Base-by-base conservation (phyloP, 1,140 invertebrate genomes). In the Caenorhabditis briggsae region DNA sequence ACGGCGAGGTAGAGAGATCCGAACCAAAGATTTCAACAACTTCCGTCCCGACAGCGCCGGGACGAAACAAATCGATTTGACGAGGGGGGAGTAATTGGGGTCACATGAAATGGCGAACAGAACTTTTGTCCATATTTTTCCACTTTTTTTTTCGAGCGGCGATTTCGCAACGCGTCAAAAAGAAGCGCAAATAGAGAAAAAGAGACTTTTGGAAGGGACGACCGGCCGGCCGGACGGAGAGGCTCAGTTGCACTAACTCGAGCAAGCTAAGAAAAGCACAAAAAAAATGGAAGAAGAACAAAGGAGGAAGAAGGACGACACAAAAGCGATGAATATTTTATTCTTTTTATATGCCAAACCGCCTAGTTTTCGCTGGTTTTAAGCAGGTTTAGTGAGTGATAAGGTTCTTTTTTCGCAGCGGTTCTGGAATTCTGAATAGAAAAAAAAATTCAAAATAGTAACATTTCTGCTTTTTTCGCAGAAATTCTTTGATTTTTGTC, bases 91-190 rank as follows among this genome's bases (percentile, higher is more conserved):
- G 64, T 70, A 70, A 70, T 70, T 70, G 33, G 64, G 64, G 64
- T 70, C 64, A 70, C 20, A 18, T 23, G 64, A 33, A 25, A 25
- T 5, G 50, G 50, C 9, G 16, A 53, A 53, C 50, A 16, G 50
- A 20, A 58, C 50, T 53, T 53, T 53, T 53, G 50, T 53, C 50
- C 16, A 58, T n/a, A 8, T 58, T 70, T 70, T 64, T 33, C 25
- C 59, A 20, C 56, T 20, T 6, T n/a, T 16, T 59, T 59, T 59
- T n/a, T 53, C 33, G 33, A 33, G 33, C 50, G 50, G 8, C 59
- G 59, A 64, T 70, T 70, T 70, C 64, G 64, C 64, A 70, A 70
- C n/a, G 14, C 41, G 64, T 70, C 64, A 70, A 33, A 61, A 70
- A 70, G 64, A 70, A 70, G 64, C 64, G 64, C 64, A 70, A 70